Evolutionary conservation across 2,888 invertebrate genomes (phyloP), one percentile per base, ranked within the genome.

Genomic region (Hirtodrosophila histrioides): DNA sequence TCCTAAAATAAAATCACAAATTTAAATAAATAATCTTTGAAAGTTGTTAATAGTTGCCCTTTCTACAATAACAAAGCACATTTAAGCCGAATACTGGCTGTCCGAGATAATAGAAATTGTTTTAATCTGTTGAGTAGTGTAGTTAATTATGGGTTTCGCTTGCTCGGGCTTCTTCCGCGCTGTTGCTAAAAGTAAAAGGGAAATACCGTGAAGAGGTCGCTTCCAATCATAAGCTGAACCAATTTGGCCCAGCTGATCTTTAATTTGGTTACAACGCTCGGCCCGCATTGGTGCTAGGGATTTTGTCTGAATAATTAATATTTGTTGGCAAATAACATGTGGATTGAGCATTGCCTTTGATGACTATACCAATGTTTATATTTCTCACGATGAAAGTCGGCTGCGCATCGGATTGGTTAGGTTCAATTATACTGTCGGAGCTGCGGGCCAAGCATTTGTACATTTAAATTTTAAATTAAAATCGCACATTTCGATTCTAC

Each of bases 161-260:
- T 67, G 70, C 69, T 75, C 69, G 61, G 68, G 51, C 72, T 79
- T 72, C 35, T 54, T 46, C 39, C 7, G 36, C 29, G 41, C 40
- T 66, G 54, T 23, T 31, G 48, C 36, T 60, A 48, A 72, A 80
- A 86, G 70, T 82, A 87, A 87, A 71, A 87, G 79, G 67, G 75
- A 70, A 81, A 74, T 53, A 53, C 12, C 36, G 17, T 49, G 17
- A 35, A 23, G 36, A 44, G 75, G 49, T 70, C 66, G 48, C 49
- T 57, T 57, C 39, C 40, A 70, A 60, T 56, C 55, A 57, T 12
- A 11, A 40, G 27, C 35, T 48, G 44, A 57, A 51, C 57, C 49
- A 58, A 69, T 58, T 61, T 68, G 45, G 17, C 37, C 43, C 43
- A 61, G 40, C 46, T 44, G 46, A 48, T 50, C 50, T 40, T 61